Evolutionary conservation across 2,888 invertebrate genomes (phyloP).

Genomic region (Lamproptera curius): DNA sequence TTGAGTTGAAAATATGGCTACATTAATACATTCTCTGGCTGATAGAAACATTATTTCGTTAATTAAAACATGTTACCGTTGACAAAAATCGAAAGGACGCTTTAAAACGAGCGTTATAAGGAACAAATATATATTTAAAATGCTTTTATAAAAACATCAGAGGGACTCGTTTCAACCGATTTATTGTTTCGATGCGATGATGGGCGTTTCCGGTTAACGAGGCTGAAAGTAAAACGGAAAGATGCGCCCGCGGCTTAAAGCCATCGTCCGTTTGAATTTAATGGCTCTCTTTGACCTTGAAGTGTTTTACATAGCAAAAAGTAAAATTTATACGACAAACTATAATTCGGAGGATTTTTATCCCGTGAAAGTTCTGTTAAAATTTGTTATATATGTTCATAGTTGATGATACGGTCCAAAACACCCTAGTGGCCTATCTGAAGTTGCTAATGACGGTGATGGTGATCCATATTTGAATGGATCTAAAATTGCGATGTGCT

Average conservation of each 20-base stretch:
- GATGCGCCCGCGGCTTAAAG: constrained; percentile 1
- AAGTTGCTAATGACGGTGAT: too few species aligned
- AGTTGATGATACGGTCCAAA: too few species aligned
- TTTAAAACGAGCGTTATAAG: constrained; percentile 1
- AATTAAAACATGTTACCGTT: background rate
- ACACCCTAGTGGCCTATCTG: too few species aligned
- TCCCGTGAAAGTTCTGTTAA: too few species aligned
- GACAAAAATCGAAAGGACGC: background rate
- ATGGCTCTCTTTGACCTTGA: constrained; percentile 13
- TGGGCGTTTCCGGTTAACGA: constrained; percentile 19
- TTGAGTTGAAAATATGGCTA: too few species aligned
- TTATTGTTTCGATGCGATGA: constrained; percentile 15
- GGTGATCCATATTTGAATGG: too few species aligned
- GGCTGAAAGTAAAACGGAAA: constrained; percentile 49
- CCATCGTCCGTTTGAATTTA: constrained; percentile 1
- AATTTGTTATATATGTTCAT: too few species aligned
- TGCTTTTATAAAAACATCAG: constrained; percentile 2
- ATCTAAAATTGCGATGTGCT: too few species aligned
- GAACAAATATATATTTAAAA: constrained; percentile 4
- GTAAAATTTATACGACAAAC: too few species aligned
- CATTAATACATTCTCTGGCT: too few species aligned
- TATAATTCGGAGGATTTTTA: too few species aligned
- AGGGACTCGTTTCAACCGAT: constrained; percentile 9
- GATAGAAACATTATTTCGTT: background rate
- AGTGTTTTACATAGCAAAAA: background rate